These are phyloP conservation scores for Drosophila micromelanica DNA, from an alignment of 1,140 invertebrate species.

Conservation along the genomic window DNA sequence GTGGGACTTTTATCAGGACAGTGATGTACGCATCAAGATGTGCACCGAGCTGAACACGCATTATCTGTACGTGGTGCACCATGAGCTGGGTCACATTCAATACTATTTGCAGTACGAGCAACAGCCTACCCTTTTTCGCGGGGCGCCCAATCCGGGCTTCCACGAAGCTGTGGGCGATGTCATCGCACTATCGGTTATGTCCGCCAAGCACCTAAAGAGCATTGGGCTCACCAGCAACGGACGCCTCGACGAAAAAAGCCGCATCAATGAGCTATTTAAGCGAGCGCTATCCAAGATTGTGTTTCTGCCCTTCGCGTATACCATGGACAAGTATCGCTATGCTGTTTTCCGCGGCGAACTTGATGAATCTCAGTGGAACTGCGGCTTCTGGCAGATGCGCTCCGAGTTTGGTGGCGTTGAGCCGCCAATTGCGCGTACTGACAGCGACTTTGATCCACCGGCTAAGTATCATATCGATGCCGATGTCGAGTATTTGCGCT, in stretches of 20 bases:
- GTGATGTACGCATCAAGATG: constrained; percentile 90
- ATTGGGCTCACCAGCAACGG: constrained; percentile 84
- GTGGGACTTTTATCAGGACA: constrained; percentile 90
- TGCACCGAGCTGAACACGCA: constrained; percentile 89
- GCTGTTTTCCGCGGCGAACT: constrained; percentile 86
- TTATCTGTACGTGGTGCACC: constrained; percentile 90
- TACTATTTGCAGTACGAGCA: constrained; percentile 90
- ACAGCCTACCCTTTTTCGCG: constrained; percentile 87
- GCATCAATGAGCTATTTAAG: constrained; percentile 79
- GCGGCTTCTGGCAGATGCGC: constrained; percentile 86
- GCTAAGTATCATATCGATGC: constrained; percentile 88
- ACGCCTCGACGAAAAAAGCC: constrained; percentile 70
- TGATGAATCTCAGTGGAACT: constrained; percentile 85
- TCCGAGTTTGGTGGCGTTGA: constrained; percentile 86
- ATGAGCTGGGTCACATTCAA: constrained; percentile 92
- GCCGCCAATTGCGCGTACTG: constrained; percentile 85
- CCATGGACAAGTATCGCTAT: constrained; percentile 86
- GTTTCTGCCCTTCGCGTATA: constrained; percentile 86
- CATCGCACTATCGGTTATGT: constrained; percentile 87
- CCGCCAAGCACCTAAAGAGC: constrained; percentile 86
- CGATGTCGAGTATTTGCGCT: constrained; percentile 86
- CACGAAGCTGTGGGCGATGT: constrained; percentile 91
- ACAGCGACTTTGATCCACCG: constrained; percentile 87
- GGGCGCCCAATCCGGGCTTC: constrained; percentile 91
- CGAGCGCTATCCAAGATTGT: constrained; percentile 87